phyloP scores from a whole-genome alignment of 2,113 vertebrate species.

The Xyliphius kryptos region DNA sequence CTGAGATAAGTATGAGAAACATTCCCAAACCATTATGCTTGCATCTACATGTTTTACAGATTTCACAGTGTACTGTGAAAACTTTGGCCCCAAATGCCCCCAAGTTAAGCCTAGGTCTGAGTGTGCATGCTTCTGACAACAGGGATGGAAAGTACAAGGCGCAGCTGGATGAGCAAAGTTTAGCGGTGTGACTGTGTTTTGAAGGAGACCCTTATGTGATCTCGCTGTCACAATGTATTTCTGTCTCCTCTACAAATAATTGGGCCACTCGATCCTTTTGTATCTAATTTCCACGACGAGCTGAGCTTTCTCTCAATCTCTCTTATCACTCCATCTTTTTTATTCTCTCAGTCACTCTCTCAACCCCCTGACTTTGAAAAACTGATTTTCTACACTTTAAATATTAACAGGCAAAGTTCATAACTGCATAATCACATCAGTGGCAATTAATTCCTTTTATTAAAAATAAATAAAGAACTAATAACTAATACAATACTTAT shows the following conservation, averaged over 20 bases:
- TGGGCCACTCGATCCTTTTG: conserved; percentile 57
- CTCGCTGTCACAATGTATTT: conserved; percentile 61
- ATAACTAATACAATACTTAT: no score
- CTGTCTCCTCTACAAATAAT: conserved; percentile 74
- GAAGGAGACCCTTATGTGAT: conserved; percentile 65
- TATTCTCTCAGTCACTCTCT: conserved; percentile 41
- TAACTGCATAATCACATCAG: no score
- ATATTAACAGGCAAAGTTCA: no score
- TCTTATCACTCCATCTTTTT: conserved; percentile 21
- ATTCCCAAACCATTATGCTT: no score
- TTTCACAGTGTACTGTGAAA: no score
- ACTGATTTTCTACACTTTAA: conserved; percentile 52
- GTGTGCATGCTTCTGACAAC: background rate
- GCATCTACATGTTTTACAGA: no score
- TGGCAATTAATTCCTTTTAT: no score
- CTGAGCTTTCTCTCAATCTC: conserved; percentile 50
- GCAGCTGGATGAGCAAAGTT: conserved; percentile 5
- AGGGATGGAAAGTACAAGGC: conserved; percentile 15
- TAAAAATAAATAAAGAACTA: no score
- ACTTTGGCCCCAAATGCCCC: no score
- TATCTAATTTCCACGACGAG: conserved; percentile 67
- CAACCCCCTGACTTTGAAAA: conserved; percentile 64
- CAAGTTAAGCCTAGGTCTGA: no score
- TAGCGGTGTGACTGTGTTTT: conserved; percentile 43
- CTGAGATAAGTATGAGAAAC: no score